Evolutionary conservation across 2,113 vertebrate species (phyloP).

Genomic region (Panthera uncia): DNA sequence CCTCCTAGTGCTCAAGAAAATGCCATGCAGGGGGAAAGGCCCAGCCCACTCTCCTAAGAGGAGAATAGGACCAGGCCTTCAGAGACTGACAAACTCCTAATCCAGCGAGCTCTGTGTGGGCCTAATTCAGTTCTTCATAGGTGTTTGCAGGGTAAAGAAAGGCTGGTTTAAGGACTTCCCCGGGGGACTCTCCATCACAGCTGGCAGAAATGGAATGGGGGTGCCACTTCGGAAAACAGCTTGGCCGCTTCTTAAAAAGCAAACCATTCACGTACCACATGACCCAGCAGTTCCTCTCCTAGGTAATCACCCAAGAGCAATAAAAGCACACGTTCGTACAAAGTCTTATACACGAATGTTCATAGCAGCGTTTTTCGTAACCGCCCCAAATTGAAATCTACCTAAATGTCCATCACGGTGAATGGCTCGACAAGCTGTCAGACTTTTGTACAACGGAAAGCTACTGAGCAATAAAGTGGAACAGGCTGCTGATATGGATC

Average conservation of each 20-base stretch:
- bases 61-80: background rate
- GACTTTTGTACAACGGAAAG: background rate
- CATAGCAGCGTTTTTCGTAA: background rate
- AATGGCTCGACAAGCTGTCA: background rate
- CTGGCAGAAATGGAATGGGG: background rate
- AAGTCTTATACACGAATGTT: background rate
- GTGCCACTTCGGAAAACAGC: background rate
- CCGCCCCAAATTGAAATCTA: background rate
- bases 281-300: background rate
- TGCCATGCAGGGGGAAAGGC: background rate
- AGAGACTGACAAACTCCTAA: background rate
- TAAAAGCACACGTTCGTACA: background rate
- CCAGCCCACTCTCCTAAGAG: background rate
- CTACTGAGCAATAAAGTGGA: background rate
- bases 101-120: background rate
- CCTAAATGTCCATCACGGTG: background rate
- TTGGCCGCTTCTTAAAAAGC: background rate
- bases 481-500: background rate
- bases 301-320: background rate
- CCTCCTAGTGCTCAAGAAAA: background rate
- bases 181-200: background rate
- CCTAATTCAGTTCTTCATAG: background rate
- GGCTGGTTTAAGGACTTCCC: background rate
- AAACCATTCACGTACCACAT: background rate
- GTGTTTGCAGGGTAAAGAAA: background rate